Base-by-base conservation (phyloP, 2,888 invertebrate species). In the Caradrina clavipalpis region DNA sequence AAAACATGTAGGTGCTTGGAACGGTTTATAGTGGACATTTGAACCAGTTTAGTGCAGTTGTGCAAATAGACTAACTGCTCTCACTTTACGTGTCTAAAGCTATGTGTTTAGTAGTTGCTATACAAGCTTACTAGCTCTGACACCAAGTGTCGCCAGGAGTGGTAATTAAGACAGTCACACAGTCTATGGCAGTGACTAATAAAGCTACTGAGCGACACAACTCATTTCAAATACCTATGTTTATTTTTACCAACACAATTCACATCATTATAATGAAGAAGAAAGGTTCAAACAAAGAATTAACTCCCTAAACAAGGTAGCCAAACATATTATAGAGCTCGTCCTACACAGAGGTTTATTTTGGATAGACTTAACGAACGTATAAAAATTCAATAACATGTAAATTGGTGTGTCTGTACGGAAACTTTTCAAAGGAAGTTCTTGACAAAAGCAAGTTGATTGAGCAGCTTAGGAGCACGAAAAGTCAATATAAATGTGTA, bases 321-420 rank as follows among this genome's bases (percentile, higher is more conserved):
- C 55, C 51, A 75, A 78, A 78, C 59, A 81, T 73, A 83, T 69
- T 74, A 63, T 63, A 62, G 67, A 71, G 58, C 57, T 59, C 42
- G 45, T 63, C 66, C 60, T 75, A 63, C 68, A 65, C 26, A 62
- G 35, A 73, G 65, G 67, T 70, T 66, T 69, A 79, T 84, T 81
- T 81, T 73, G 86, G 87, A 89, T 89, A 86, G 88, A 89, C 92
- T 91, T 92, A 93, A 92, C 90, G 92, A 92, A 91, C 91, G 93
- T 90, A 91, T 92, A 95, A 95, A 95, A 95, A 95, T 93, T 94
- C 95, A 96, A 95, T 95, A 96, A 94, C 92, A 96, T 96, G 95
- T 94, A 95, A 96, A 96, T 95, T 90, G 88, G 89, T 89, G 90
- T 91, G 90, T 90, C 91, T 91, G 90, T 90, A 88, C 90, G 89